A percentile compares a stretch with the other conserved stretches of the same genome.
Evolutionary conservation across 2,797 vertebrate genomes (phyloP).

Genomic region (Xiphorhynchus erythropygius): DNA sequence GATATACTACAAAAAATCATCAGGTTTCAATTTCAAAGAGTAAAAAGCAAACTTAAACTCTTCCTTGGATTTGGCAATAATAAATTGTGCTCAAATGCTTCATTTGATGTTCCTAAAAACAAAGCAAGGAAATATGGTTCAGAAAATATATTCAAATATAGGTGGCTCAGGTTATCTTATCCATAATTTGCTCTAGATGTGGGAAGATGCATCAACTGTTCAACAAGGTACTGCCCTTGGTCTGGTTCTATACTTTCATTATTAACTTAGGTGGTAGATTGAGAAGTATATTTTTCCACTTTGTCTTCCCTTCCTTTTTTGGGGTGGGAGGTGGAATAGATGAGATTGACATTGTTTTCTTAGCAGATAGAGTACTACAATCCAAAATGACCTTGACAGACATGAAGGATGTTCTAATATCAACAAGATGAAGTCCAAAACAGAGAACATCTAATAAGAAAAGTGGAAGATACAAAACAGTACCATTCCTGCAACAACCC

Average conservation of each 20-base stretch:
- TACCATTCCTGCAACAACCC: neutral
- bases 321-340: neutral
- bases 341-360: neutral
- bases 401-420: neutral
- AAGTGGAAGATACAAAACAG: neutral
- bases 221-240: neutral
- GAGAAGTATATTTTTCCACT: neutral
- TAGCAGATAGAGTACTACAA: neutral
- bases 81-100: neutral
- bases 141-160: neutral
- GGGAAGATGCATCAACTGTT: neutral
- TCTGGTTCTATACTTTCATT: neutral
- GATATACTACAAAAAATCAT: neutral
- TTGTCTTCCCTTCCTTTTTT: neutral
- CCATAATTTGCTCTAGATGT: neutral
- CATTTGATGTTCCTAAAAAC: neutral
- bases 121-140: neutral
- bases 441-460: neutral
- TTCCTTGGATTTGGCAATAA: neutral
- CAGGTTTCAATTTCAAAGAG: neutral
- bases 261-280: neutral
- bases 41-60: neutral
- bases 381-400: neutral
- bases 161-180: neutral
- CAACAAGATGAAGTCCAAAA: neutral